These are phyloP conservation scores for Orchesella flavescens DNA, from an alignment of 2,888 invertebrate genomes.

Conservation along the genomic window DNA sequence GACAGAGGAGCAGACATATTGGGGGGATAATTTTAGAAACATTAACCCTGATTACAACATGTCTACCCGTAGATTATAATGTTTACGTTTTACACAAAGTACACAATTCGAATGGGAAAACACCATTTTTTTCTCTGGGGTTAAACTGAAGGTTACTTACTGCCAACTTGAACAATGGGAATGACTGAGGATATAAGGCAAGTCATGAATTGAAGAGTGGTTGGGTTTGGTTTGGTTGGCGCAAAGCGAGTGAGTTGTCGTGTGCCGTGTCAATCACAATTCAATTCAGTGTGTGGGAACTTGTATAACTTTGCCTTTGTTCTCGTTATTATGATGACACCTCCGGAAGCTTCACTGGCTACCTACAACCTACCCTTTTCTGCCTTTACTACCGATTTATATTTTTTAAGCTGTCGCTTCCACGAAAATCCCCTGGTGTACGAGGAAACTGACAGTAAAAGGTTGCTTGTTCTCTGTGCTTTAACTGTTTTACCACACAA, in stretches of 20 bases:
- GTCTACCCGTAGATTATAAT: conserved; percentile 8
- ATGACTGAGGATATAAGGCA: not conserved
- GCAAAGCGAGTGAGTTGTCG: conserved; percentile 20
- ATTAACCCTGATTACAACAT: conserved; percentile 25
- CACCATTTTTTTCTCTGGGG: not conserved
- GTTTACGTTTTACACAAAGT: not conserved
- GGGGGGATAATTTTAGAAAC: conserved; percentile 10
- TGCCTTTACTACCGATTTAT: not conserved
- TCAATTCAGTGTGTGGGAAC: not conserved
- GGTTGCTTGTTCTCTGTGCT: conserved; percentile 12
- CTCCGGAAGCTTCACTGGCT: conserved; percentile 29
- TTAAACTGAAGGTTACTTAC: not conserved
- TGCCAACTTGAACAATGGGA: not conserved
- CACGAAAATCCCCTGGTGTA: conserved; percentile 13
- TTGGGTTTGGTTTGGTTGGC: not conserved
- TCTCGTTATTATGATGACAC: conserved; percentile 23
- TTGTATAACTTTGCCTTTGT: not conserved
- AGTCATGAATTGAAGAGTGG: not conserved
- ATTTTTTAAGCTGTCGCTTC: conserved; percentile 42
- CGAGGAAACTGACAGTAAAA: not conserved
- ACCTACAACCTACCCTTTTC: not conserved
- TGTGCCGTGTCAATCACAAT: conserved; percentile 43
- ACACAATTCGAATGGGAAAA: not conserved
- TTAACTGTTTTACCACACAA: conserved; percentile 33
- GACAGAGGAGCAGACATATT: not conserved